A percentile compares a stretch with the other conserved stretches of the same genome.
Evolutionary conservation across 2,888 invertebrate species (phyloP).

Genomic region (Drosophila barbarae): DNA sequence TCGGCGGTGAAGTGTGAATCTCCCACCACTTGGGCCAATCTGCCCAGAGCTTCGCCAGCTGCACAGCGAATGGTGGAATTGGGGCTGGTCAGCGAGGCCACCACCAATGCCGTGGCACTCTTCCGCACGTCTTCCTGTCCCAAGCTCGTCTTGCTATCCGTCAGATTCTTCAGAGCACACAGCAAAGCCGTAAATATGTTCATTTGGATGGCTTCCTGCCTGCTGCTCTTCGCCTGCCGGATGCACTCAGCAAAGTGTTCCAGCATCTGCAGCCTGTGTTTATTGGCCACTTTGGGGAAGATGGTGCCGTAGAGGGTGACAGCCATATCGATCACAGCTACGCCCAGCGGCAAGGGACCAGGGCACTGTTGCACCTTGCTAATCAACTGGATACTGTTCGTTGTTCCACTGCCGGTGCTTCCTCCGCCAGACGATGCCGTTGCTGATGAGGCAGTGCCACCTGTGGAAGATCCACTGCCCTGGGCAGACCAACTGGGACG

Average conservation of each 20-base stretch:
- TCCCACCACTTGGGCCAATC: slow-evolving; percentile 93
- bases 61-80: slow-evolving; percentile 93
- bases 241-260: slow-evolving; percentile 98
- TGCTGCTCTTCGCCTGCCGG: slow-evolving; percentile 92
- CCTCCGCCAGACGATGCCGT: slow-evolving; percentile 8
- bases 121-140: slow-evolving; percentile 95
- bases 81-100: slow-evolving; percentile 87
- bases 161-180: slow-evolving; percentile 91
- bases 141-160: slow-evolving; percentile 90
- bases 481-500: slow-evolving; percentile 80
- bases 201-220: slow-evolving; percentile 97
- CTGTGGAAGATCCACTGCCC: slow-evolving; percentile 9
- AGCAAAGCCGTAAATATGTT: slow-evolving; percentile 97
- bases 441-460: slow-evolving; percentile 3
- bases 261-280: slow-evolving; percentile 97
- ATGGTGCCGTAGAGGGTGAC: slow-evolving; percentile 95
- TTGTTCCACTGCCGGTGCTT: slow-evolving; percentile 8
- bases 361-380: slow-evolving; percentile 81
- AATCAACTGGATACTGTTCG: slow-evolving; percentile 72
- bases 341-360: slow-evolving; percentile 93
- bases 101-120: slow-evolving; percentile 89
- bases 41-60: slow-evolving; percentile 95
- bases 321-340: slow-evolving; percentile 97
- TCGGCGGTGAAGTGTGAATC: slow-evolving; percentile 93
- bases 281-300: slow-evolving; percentile 95